Evolutionary conservation across 2,797 vertebrate genomes (phyloP), one percentile per base, ranked within the genome.

Genomic region (Chrysolophus pictus): DNA sequence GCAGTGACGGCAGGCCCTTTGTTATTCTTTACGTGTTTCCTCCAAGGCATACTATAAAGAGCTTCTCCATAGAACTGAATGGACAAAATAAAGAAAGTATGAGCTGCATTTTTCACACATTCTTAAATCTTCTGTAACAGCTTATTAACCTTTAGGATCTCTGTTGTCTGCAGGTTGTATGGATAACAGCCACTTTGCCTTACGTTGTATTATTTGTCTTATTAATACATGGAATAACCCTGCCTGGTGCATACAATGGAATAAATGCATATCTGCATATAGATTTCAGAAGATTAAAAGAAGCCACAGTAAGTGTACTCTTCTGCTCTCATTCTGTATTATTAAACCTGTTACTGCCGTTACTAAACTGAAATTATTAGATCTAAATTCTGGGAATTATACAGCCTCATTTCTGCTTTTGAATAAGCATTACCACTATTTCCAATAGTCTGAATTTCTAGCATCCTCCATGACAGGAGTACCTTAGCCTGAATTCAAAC

Each of bases 101-200:
- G 51, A 56, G 28, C 17, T 68, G 31, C 39, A 73, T 14, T 87
- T 83, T 73, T 63, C 19, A 64, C 13, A 56, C 8, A 9, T 85
- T 82, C 46, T 70, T 83, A 33, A 62, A 12, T 73, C 17, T 81
- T 47, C 55, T 71, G 2, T 49, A 51, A 13, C 26, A 58, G 19
- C 15, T 87, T 23, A 75, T 68, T 85, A 83, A 91, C 68, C 35
- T 94, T 47, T 64, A 60, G 64, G 9, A 41, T 88, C 21, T 96
- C 33, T 97, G 67, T 94, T 64, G 24, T 65, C 93, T 81, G 71
- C 95, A 99, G 99, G 99, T 99, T 82, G 99, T 99, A 87, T 99
- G 99, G 98, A 99, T 99, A 97, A 99, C 99, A 44, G 99, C 99
- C 84, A 99, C 99, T 19, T 98, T 99, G 98, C 99, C 99, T 69